Conservation (phyloP, 2,113 vertebrate species). For the Platichthys flesus region DNA sequence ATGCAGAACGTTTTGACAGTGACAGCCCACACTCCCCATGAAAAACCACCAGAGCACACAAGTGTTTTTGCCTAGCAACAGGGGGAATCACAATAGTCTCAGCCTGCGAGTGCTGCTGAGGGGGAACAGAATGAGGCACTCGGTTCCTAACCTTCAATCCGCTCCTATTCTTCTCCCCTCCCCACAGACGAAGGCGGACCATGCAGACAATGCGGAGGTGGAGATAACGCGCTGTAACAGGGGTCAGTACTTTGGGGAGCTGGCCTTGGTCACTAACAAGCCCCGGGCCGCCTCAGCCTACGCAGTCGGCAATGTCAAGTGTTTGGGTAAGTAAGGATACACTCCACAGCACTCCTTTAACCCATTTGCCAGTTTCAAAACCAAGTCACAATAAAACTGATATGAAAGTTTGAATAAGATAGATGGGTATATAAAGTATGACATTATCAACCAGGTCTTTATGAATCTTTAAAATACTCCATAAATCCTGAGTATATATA, state of each 20-base stretch:
- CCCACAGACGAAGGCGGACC: slow-evolving; percentile 89
- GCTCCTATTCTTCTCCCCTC: not conserved
- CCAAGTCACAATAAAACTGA: no score
- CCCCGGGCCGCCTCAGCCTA: slow-evolving; percentile 97
- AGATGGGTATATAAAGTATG: no score
- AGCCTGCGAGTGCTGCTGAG: slow-evolving; percentile 16
- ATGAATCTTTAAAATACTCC: not conserved
- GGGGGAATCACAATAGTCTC: slow-evolving; percentile 31
- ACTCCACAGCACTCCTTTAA: not conserved
- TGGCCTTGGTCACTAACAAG: slow-evolving; percentile 98
- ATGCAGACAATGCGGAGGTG: slow-evolving; percentile 92
- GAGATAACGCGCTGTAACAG: slow-evolving; percentile 94
- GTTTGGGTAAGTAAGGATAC: slow-evolving; percentile 88
- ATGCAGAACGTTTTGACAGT: slow-evolving; percentile 25
- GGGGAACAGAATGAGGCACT: not conserved
- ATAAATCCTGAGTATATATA: not conserved
- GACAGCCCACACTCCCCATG: slow-evolving; percentile 41
- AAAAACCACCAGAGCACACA: slow-evolving; percentile 19
- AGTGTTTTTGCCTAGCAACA: slow-evolving; percentile 64
- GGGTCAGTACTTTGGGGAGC: slow-evolving; percentile 98
- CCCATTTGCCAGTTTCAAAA: not conserved
- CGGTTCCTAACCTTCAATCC: slow-evolving; percentile 53
- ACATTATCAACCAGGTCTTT: no score
- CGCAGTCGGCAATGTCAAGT: slow-evolving; percentile 92
- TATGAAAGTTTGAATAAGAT: no score